Percentiles rank a stretch among this genome's conserved stretches.
phyloP scores from a whole-genome alignment of 1,140 invertebrate genomes.

The Parapsyche elsis region DNA sequence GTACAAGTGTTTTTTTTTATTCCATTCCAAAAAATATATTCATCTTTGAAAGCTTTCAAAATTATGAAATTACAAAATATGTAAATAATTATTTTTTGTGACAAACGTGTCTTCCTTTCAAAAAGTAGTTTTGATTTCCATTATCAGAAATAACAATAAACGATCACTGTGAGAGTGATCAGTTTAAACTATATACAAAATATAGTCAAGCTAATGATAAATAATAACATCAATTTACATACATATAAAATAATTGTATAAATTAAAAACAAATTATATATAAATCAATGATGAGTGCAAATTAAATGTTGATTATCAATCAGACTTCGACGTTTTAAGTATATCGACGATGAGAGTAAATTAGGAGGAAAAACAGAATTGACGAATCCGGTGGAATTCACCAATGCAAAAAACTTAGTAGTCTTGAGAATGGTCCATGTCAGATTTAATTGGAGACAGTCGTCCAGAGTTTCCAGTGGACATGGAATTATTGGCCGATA shows the following conservation, averaged over 20 bases:
- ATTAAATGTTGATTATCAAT: not conserved
- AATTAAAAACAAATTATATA: too few species aligned
- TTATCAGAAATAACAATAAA: too few species aligned
- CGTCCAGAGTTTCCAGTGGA: conserved; percentile 32
- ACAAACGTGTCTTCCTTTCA: too few species aligned
- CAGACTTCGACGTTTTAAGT: not conserved
- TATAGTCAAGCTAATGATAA: too few species aligned
- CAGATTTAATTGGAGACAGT: conserved; percentile 26
- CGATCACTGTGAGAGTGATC: too few species aligned
- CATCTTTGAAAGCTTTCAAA: not conserved
- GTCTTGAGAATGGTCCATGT: conserved; percentile 46
- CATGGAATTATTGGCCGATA: conserved; percentile 40
- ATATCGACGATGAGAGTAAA: conserved; percentile 23
- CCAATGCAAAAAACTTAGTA: conserved; percentile 31
- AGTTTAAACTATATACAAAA: too few species aligned
- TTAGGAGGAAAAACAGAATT: not conserved
- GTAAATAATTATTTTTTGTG: too few species aligned
- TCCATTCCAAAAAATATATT: conserved; percentile 8
- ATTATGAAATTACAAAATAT: conserved; percentile 3
- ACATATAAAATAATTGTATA: too few species aligned
- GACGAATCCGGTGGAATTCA: not conserved
- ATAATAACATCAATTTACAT: too few species aligned
- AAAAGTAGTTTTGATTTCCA: too few species aligned
- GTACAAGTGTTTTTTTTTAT: not conserved
- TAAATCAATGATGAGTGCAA: not conserved